Evolutionary conservation across 23 tunicate species (phyloP).

Genomic region (Trididemnum clinides): DNA sequence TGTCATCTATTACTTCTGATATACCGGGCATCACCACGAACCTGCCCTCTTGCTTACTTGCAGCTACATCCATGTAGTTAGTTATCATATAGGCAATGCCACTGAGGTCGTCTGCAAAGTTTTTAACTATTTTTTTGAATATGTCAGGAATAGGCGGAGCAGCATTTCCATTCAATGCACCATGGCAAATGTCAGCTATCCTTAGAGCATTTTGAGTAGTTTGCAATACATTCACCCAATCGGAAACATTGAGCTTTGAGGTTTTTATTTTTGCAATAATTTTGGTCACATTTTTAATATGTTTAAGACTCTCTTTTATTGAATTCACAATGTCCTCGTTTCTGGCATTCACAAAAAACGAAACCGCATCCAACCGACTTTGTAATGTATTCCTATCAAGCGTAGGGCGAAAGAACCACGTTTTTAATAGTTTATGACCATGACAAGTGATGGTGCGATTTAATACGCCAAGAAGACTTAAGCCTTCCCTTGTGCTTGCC

Average conservation of each 20-base stretch:
- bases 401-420: slow-evolving; percentile 86
- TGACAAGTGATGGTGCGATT: slow-evolving; percentile 63
- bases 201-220: slow-evolving; percentile 61
- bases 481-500: slow-evolving; percentile 62
- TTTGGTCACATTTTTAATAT: slow-evolving; percentile 59
- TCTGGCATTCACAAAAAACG: slow-evolving; percentile 45
- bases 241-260: slow-evolving; percentile 51
- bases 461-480: slow-evolving; percentile 79
- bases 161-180: background rate
- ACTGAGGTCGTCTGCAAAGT: slow-evolving; percentile 47
- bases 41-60: slow-evolving; percentile 54
- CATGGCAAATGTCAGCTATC: slow-evolving; percentile 76
- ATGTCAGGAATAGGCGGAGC: slow-evolving; percentile 29
- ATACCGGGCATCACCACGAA: slow-evolving; percentile 69
- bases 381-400: slow-evolving; percentile 40
- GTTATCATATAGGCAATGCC: slow-evolving; percentile 48
- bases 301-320: slow-evolving; percentile 43
- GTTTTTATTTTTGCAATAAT: slow-evolving; percentile 54
- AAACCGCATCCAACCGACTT: slow-evolving; percentile 69
- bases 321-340: slow-evolving; percentile 40
- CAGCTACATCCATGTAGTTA: slow-evolving; percentile 56
- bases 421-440: slow-evolving; percentile 53
- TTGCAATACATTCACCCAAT: slow-evolving; percentile 63
- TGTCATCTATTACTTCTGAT: slow-evolving; percentile 61
- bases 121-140: slow-evolving; percentile 44